Percentiles rank a stretch among this genome's conserved stretches.
These are phyloP conservation scores for Heliconius hermathena DNA, from an alignment of 1,140 invertebrate genomes.

Conservation along the genomic window DNA sequence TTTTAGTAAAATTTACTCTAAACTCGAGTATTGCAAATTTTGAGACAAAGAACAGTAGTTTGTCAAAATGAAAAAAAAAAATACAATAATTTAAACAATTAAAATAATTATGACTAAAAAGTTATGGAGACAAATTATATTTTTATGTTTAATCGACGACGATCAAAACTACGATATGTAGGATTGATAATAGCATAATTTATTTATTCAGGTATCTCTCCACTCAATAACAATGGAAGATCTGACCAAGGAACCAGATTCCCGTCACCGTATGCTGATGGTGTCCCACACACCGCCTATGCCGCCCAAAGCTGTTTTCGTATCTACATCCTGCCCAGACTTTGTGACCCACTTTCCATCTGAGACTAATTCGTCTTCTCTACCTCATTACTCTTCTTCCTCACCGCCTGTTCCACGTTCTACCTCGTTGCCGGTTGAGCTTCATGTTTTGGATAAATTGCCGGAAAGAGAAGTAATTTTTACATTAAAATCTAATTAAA, in stretches of 20 bases:
- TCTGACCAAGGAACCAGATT: slow-evolving; percentile 88
- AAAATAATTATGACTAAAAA: too few species aligned
- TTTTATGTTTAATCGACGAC: too few species aligned
- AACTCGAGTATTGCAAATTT: too few species aligned
- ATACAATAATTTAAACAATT: too few species aligned
- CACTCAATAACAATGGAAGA: slow-evolving; percentile 94
- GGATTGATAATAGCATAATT: neutral
- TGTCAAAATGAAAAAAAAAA: too few species aligned
- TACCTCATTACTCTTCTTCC: slow-evolving; percentile 16
- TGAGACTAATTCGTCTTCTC: neutral
- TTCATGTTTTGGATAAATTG: slow-evolving; percentile 43
- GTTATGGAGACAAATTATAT: too few species aligned
- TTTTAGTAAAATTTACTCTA: too few species aligned
- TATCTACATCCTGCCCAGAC: slow-evolving; percentile 94
- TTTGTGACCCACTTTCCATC: slow-evolving; percentile 64
- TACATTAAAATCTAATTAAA: neutral
- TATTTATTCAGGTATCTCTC: slow-evolving; percentile 84
- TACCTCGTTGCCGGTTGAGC: slow-evolving; percentile 51
- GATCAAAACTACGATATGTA: too few species aligned
- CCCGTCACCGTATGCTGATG: slow-evolving; percentile 91
- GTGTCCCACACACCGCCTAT: slow-evolving; percentile 83
- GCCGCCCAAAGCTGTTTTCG: slow-evolving; percentile 80
- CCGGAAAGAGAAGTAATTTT: slow-evolving; percentile 45
- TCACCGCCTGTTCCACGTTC: slow-evolving; percentile 37
- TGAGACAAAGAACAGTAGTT: too few species aligned